Evolutionary conservation across 2,113 vertebrate genomes (phyloP).

Genomic region (Potamarius usumacintae): DNA sequence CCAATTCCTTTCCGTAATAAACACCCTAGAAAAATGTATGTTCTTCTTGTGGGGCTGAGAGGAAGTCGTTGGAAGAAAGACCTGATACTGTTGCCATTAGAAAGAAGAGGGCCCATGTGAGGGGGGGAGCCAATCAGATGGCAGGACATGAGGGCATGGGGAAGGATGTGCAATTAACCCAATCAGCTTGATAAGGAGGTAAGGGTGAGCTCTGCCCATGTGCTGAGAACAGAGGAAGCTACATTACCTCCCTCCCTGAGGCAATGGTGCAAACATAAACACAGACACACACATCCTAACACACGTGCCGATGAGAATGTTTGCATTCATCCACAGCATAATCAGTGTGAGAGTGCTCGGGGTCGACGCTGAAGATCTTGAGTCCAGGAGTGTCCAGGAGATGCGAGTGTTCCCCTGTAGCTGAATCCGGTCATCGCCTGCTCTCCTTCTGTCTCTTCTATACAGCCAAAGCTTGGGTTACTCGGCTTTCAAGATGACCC

Average conservation of each 20-base stretch:
- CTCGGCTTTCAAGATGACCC: slow-evolving; percentile 46
- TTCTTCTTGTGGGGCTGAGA: slow-evolving; percentile 13
- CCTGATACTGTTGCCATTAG: slow-evolving; percentile 11
- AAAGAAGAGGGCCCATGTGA: slow-evolving; percentile 19
- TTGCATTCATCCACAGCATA: slow-evolving; percentile 33
- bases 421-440: slow-evolving; percentile 41
- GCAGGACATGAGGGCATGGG: slow-evolving; percentile 50
- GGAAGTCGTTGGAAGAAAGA: slow-evolving; percentile 1
- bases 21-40: background rate
- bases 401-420: slow-evolving; percentile 30
- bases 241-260: slow-evolving; percentile 57
- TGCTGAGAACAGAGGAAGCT: slow-evolving; percentile 51
- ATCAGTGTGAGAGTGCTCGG: background rate
- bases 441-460: slow-evolving; percentile 44
- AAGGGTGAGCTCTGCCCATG: slow-evolving; percentile 51
- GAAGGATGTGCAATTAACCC: slow-evolving; percentile 57
- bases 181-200: slow-evolving; percentile 56
- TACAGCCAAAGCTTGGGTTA: slow-evolving; percentile 43
- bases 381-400: slow-evolving; percentile 27
- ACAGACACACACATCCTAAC: slow-evolving; percentile 52
- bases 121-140: slow-evolving; percentile 47
- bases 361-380: slow-evolving; percentile 23
- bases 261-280: slow-evolving; percentile 54
- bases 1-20: background rate
- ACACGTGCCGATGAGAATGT: slow-evolving; percentile 30